These are phyloP conservation scores for Podarcis lilfordi DNA, from an alignment of 2,797 vertebrate species.

Conservation along the genomic window DNA sequence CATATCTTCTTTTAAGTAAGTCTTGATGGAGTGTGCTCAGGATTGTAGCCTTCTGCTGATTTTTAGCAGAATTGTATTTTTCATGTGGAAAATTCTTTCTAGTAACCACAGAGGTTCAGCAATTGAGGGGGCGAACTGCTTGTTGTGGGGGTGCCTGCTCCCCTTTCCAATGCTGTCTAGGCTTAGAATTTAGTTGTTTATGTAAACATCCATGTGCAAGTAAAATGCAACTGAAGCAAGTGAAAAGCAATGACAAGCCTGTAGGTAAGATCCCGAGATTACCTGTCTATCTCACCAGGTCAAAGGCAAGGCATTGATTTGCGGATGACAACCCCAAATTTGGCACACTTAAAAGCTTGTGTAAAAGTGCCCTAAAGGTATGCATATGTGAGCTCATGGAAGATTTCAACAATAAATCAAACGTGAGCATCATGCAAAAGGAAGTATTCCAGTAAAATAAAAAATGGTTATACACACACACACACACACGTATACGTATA, in stretches of 20 bases:
- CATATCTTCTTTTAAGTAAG: neutral
- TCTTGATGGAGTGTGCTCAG: neutral
- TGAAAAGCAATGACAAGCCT: neutral
- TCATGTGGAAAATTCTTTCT: neutral
- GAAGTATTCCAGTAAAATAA: neutral
- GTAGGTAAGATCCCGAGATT: neutral
- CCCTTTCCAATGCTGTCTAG: neutral
- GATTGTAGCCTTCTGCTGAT: neutral
- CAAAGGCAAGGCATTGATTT: neutral
- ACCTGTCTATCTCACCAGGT: neutral
- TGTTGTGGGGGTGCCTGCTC: no score
- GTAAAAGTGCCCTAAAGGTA: neutral
- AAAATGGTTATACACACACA: neutral
- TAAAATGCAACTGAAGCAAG: neutral
- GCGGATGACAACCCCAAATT: neutral
- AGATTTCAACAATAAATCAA: neutral
- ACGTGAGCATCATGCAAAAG: neutral
- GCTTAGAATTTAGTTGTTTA: neutral
- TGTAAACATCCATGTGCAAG: neutral
- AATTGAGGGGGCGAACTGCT: neutral
- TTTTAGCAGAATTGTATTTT: neutral
- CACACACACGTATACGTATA: neutral
- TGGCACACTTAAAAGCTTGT: neutral
- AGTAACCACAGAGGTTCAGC: neutral
- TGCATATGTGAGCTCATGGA: neutral